Evolutionary conservation across 1,140 invertebrate genomes (phyloP).

Genomic region (Sminthurinus signatus): DNA sequence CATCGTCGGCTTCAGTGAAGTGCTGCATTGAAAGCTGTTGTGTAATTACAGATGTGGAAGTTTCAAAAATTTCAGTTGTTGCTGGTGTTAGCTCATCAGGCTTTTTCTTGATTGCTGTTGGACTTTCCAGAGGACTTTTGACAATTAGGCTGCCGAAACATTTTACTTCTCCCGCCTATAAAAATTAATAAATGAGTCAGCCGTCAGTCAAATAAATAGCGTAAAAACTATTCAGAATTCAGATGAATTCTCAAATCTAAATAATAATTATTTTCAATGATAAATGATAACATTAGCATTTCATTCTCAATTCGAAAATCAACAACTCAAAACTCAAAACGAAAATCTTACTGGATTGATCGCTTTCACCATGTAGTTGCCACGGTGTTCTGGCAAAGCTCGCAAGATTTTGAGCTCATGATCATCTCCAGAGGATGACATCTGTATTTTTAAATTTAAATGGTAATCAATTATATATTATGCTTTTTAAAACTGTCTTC

Average conservation of each 20-base stretch:
- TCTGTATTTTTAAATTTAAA: constrained; percentile 5
- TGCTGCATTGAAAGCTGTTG: background rate
- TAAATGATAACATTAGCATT: no score
- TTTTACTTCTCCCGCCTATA: constrained; percentile 67
- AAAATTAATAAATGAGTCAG: no score
- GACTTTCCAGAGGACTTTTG: constrained; percentile 46
- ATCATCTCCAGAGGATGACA: constrained; percentile 34
- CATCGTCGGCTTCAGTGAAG: no score
- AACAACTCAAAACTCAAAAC: no score
- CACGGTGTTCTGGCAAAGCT: constrained; percentile 58
- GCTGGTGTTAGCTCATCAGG: background rate
- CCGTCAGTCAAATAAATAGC: no score
- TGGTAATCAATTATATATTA: background rate
- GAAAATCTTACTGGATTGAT: no score
- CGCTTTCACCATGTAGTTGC: constrained; percentile 69
- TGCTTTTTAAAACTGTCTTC: background rate
- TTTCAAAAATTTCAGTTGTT: background rate
- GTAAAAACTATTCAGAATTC: no score
- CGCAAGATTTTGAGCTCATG: constrained; percentile 55
- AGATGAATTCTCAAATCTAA: no score
- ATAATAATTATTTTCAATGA: no score
- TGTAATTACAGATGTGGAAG: background rate
- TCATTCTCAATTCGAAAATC: no score
- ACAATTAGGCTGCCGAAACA: constrained; percentile 71
- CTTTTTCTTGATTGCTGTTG: background rate